Percentiles rank a stretch among this genome's conserved stretches.
phyloP scores from a whole-genome alignment of 2,113 vertebrate genomes.

The Oxygymnocypris stewartii region DNA sequence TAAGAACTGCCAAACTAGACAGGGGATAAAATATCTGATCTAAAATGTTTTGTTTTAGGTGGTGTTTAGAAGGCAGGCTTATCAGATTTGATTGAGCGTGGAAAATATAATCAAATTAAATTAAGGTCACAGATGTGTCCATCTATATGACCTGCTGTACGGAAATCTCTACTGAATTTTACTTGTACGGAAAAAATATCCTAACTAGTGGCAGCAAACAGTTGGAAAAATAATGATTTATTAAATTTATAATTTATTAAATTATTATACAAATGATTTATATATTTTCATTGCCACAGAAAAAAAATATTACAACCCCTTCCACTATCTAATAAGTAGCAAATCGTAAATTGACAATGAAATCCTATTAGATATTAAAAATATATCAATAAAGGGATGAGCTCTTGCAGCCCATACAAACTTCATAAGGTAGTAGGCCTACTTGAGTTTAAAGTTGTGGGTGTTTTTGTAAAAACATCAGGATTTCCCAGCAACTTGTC shows the following conservation, averaged over 20 bases:
- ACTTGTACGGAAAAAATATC: not conserved
- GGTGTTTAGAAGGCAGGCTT: not conserved
- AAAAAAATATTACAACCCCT: no score
- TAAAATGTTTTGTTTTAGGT: not conserved
- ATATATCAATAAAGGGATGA: not conserved
- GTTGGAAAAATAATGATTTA: no score
- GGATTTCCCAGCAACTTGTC: not conserved
- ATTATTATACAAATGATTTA: no score
- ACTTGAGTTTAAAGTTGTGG: not conserved
- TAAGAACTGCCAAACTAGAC: not conserved
- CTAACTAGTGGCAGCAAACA: not conserved
- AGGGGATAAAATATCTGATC: not conserved
- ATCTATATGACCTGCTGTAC: not conserved
- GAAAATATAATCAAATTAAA: not conserved
- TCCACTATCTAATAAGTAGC: no score
- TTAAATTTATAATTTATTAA: no score
- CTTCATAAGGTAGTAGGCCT: not conserved
- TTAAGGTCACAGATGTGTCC: not conserved
- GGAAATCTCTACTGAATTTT: not conserved
- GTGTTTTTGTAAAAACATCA: not conserved
- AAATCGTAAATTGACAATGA: not conserved
- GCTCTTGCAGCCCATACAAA: no score
- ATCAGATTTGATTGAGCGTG: conserved; percentile 4
- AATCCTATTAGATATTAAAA: not conserved
- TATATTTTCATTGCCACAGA: no score